Base-by-base conservation (phyloP, 2,797 vertebrate species). In the Loriculus beryllinus region DNA sequence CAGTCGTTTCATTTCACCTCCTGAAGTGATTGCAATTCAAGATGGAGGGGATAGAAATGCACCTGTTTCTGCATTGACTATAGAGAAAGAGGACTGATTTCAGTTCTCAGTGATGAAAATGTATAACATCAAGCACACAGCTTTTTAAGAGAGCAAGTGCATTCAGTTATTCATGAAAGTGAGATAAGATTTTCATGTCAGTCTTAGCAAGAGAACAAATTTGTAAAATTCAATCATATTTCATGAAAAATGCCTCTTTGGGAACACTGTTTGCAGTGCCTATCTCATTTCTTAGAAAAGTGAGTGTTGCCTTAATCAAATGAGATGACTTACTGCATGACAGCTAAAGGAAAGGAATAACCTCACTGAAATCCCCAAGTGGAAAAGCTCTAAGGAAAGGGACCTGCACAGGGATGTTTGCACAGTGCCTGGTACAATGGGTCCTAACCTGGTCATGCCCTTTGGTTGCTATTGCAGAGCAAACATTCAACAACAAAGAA, bases 391-490 rank as follows among this genome's bases (percentile, higher is more conserved):
- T 76, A 42, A 81, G 40, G 59, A 72, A 80, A 91, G 43, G 74
- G 60, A 79, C 63, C 74, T 4, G 6, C 51, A 82, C 25, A 57
- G 23, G n/a, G 67, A 33, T 97, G 87, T 96, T 97, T 95, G 89
- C 78, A 93, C 74, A 96, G 92, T 33, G 60, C 91, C 56, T 74
- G 60, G 82, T 90, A 97, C 95, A 97, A 54, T 86, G 91, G 95
- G 89, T 90, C 92, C 93, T 91, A 95, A 94, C 93, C 87, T 95
- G 89, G 92, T 92, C 91, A 96, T 95, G 93, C 76, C 91, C 85
- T 95, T 94, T 93, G 60, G 48, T 94, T 96, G 85, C 75, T 91
- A 79, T 68, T 88, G 89, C 62, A 94, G 85, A 94, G 68, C 88
- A 97, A 97, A 97, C 85, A 95, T 76, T 84, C 5, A 0, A 79